Base-by-base conservation (phyloP, 2,888 invertebrate genomes). In the Cecidostiba fungosa region DNA sequence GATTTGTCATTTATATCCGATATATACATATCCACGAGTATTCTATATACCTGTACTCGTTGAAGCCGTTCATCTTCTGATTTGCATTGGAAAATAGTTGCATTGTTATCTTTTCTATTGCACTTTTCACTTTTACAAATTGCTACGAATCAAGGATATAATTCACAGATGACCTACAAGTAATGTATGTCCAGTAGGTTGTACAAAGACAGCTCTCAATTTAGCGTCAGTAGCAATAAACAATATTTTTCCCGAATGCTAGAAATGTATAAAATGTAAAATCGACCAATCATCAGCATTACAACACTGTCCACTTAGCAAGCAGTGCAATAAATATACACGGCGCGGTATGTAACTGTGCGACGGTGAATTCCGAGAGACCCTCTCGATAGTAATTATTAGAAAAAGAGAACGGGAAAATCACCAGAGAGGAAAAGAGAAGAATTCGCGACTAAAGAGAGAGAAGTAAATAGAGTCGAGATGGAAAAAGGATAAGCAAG, bases 401-500 rank as follows among this genome's bases (percentile, higher is more conserved):
- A 86, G 77, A 86, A 80, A 80, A 86, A 62, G 12, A 86, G 59
- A 79, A 77, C 4, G 62, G 14, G 36, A 86, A 80, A 86, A 79
- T 79, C 77, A 83, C 50, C 59, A 77, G 70, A 43, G n/a, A 69
- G n/a, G 23, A 80, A 77, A 59, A 72, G 77, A 84, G 74, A 59
- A n/a, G 6, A 59, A 59, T 59, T 59, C 19, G 6, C n/a, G n/a
- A 74, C 54, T 66, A 87, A 80, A 87, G 79, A 86, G 84, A 77
- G 77, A 79, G 86, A 77, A 81, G 85, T 87, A 84, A 88, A 82
- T 87, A 84, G 78, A 85, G 69, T 16, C n/a, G 32, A 50, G 54
- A 76, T 32, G 36, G 26, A 77, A 82, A 26, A 70, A 69, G 32
- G 84, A 83, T 86, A 86, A 82, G 79, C 85, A 87, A 85, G 87